phyloP scores from a whole-genome alignment of 2,113 vertebrate species.

The Bettongia penicillata region DNA sequence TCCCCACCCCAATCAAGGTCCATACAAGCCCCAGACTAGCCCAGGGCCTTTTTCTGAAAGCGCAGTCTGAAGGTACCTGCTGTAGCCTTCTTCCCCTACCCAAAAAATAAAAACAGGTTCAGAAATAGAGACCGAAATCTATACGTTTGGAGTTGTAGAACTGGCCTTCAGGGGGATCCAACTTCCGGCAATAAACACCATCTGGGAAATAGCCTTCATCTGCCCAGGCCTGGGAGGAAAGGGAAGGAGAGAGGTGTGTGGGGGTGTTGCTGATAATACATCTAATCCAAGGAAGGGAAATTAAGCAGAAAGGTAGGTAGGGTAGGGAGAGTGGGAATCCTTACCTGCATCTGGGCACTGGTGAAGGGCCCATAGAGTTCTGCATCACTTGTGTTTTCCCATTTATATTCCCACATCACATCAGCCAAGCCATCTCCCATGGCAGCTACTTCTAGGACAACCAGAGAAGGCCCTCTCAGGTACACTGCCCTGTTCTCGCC shows the following conservation, averaged over 20 bases:
- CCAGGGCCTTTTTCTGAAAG: slow-evolving; percentile 10
- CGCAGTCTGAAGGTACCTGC: slow-evolving; percentile 42
- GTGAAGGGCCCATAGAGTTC: slow-evolving; percentile 93
- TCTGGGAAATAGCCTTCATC: slow-evolving; percentile 92
- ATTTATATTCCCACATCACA: slow-evolving; percentile 94
- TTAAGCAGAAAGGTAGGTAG: too few relatives aligned
- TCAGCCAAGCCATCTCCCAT: slow-evolving; percentile 76
- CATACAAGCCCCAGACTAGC: background rate
- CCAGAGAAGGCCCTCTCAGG: background rate
- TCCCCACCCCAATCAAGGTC: slow-evolving; percentile 31
- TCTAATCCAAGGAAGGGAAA: background rate
- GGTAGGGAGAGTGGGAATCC: background rate
- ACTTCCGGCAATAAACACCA: slow-evolving; percentile 91
- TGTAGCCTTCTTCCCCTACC: background rate
- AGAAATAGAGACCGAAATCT: slow-evolving; percentile 93
- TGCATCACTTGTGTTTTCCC: slow-evolving; percentile 88
- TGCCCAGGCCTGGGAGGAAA: slow-evolving; percentile 89
- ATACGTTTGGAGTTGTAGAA: slow-evolving; percentile 94
- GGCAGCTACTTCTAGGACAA: slow-evolving; percentile 38
- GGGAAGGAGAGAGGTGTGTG: background rate
- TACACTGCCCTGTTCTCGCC: background rate
- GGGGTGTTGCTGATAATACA: fast-evolving
- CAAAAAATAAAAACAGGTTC: slow-evolving; percentile 61
- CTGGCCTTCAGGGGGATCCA: slow-evolving; percentile 86
- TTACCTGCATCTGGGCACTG: slow-evolving; percentile 95